These are phyloP conservation scores for Psittacula derbiana DNA, from an alignment of 2,797 vertebrate species.

Conservation along the genomic window DNA sequence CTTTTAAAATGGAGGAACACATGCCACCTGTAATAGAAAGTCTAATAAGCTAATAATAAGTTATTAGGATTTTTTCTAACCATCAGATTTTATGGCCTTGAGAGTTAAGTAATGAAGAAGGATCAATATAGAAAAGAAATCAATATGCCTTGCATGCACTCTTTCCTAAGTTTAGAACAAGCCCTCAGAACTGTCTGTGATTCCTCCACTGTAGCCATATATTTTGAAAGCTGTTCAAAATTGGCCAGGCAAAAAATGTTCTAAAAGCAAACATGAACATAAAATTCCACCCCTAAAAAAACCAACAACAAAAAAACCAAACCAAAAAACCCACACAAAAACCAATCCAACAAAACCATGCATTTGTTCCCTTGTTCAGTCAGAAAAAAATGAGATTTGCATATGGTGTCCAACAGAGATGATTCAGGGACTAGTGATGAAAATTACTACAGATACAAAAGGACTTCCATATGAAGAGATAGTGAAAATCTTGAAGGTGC, in stretches of 20 bases:
- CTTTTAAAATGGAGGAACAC: background rate
- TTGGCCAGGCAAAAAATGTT: background rate
- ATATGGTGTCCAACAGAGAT: background rate
- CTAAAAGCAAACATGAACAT: background rate
- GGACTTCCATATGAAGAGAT: background rate
- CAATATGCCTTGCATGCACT: background rate
- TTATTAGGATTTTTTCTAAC: background rate
- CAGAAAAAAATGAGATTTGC: background rate
- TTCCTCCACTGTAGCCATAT: background rate
- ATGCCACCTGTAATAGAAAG: background rate
- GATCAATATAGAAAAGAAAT: slow-evolving; percentile 30
- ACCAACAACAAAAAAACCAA: background rate
- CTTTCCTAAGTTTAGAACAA: background rate
- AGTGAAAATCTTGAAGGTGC: background rate
- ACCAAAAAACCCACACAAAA: background rate
- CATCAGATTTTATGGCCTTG: background rate
- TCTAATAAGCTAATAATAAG: background rate
- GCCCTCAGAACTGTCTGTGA: background rate
- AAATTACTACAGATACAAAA: background rate
- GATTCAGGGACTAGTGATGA: background rate
- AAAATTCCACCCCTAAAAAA: background rate
- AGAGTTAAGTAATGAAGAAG: slow-evolving; percentile 35
- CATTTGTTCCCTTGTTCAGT: background rate
- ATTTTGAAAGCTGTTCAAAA: slow-evolving; percentile 2
- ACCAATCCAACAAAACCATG: background rate